Evolutionary conservation across 2,888 invertebrate species (phyloP), one percentile per base, ranked within the genome.

Genomic region (Epiblema foenella): DNA sequence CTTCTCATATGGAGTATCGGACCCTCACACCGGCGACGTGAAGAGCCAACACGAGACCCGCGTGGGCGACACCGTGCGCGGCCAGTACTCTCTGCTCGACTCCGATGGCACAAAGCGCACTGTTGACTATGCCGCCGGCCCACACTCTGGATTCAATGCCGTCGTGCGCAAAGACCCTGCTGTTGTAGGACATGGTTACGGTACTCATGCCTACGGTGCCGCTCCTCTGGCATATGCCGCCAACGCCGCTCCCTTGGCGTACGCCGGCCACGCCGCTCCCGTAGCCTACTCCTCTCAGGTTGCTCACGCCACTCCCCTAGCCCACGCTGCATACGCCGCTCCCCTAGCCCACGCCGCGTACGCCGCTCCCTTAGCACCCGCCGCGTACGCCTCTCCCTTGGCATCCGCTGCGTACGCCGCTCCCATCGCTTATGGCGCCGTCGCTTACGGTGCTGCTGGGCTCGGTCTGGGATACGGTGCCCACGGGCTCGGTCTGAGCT

Each of bases 101-200:
- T 86, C 94, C 7, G 94, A 94, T 80, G 94, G 94, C 70, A 90
- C 90, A 8, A 73, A 73, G 42, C 89, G 94, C 72, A 93, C 88
- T 9, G 94, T 94, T 3, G 94, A 94, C 75, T 94, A 94, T 68
- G 73, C 76, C 17, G 76, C 76, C 37, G 79, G 79, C 51, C 76
- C 78, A 3, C 77, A 75, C 70, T 64, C 72, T 24, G 76, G 75
- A 29, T 77, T 77, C 68, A 75, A 77, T 66, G 77, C 77, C 20
- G 68, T 76, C 24, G 76, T 79, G 49, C 76, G 76, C 62, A 77
- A 78, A 37, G 75, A 75, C 37, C 74, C 76, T 18, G 74, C 74
- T 17, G 29, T 68, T 74, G 24, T 24, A 4, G 52, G 63, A 57
- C 49, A 67, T 67, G 58, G 72, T 72, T 29, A 72, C 73, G 49